phyloP scores from a whole-genome alignment of 2,797 vertebrate species.

The Margarornis squamiger region DNA sequence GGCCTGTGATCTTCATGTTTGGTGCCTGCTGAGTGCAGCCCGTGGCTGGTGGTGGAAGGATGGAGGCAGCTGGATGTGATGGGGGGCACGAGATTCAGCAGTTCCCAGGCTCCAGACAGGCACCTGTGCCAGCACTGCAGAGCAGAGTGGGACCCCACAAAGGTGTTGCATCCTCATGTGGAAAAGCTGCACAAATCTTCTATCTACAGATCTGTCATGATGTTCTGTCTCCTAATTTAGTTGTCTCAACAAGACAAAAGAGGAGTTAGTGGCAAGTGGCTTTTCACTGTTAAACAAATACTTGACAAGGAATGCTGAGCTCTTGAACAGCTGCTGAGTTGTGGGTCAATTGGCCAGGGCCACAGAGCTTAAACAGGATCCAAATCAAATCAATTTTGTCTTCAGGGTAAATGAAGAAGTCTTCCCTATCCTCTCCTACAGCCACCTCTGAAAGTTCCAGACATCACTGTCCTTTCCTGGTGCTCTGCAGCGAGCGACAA shows the following conservation, averaged over 20 bases:
- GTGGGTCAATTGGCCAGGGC: background rate
- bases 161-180: fast-evolving
- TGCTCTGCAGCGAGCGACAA: fast-evolving
- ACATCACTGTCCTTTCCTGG: fast-evolving
- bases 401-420: background rate
- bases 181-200: background rate
- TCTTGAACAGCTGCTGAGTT: background rate
- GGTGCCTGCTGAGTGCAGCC: background rate
- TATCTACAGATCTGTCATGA: background rate
- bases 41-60: background rate
- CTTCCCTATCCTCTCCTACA: background rate
- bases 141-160: fast-evolving
- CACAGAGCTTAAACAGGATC: background rate
- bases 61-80: background rate
- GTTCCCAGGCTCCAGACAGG: fast-evolving
- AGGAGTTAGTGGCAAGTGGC: background rate
- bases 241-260: background rate
- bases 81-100: background rate
- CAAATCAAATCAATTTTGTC: background rate
- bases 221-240: background rate
- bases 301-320: background rate
- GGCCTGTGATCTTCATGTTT: background rate
- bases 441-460: background rate
- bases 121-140: background rate
- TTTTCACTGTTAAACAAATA: background rate